These are phyloP conservation scores for Limulus polyphemus DNA, from an alignment of 2,888 invertebrate species.

Conservation along the genomic window DNA sequence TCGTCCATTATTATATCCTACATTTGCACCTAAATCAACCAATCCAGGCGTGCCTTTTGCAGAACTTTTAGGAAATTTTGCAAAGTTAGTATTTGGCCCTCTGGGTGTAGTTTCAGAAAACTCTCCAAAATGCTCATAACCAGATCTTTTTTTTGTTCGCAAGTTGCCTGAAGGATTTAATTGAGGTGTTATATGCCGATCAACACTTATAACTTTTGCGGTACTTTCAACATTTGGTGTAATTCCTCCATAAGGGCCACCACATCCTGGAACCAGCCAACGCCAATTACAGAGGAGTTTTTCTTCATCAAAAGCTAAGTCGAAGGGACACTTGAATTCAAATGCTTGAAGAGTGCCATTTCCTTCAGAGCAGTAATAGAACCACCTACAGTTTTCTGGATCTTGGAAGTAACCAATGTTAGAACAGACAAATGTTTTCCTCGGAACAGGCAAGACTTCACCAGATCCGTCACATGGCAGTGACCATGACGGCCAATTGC, in stretches of 20 bases:
- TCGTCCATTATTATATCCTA: too few relatives aligned
- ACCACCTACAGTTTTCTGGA: conserved; percentile 69
- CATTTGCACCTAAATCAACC: too few relatives aligned
- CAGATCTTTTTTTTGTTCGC: too few relatives aligned
- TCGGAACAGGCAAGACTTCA: conserved; percentile 61
- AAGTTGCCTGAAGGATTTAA: too few relatives aligned
- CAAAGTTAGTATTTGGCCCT: too few relatives aligned
- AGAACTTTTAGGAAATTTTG: too few relatives aligned
- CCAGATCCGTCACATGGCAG: conserved; percentile 59
- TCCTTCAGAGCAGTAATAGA: conserved; percentile 55
- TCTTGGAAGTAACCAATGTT: conserved; percentile 61
- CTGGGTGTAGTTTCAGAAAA: too few relatives aligned
- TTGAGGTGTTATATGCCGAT: too few relatives aligned
- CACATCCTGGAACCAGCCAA: conserved; percentile 56
- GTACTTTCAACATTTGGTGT: too few relatives aligned
- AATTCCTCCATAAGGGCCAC: conserved; percentile 28
- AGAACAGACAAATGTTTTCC: conserved; percentile 54
- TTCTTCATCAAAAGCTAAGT: conserved; percentile 59
- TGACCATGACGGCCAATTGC: conserved; percentile 63
- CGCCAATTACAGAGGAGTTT: conserved; percentile 64
- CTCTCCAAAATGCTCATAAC: too few relatives aligned
- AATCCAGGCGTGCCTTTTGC: too few relatives aligned
- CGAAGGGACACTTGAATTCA: conserved; percentile 69
- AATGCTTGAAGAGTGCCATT: conserved; percentile 48
- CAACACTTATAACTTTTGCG: too few relatives aligned